phyloP scores from a whole-genome alignment of 2,797 vertebrate species.

The Geotria australis region DNA sequence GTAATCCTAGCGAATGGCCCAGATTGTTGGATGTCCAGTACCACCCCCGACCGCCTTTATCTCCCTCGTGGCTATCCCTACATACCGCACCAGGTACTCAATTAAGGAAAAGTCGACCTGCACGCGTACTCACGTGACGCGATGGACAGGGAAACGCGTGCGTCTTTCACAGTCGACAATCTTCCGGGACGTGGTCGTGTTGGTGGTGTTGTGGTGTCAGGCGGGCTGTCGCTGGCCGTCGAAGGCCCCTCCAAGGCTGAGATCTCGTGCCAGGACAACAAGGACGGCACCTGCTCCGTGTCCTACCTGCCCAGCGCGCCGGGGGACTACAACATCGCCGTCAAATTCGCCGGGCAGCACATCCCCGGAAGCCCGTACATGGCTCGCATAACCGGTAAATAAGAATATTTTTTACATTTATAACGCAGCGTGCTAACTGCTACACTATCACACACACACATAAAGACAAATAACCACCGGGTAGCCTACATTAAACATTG shows the following conservation, averaged over 20 bases:
- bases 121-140: neutral
- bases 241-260: conserved; percentile 75
- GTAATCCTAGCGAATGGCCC: too few relatives aligned
- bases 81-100: too few relatives aligned
- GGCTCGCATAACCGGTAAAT: conserved; percentile 42
- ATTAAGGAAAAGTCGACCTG: neutral
- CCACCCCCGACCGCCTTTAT: too few relatives aligned
- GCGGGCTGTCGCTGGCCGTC: conserved; percentile 53
- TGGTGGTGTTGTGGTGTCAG: conserved; percentile 7
- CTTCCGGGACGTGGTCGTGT: too few relatives aligned
- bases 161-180: too few relatives aligned
- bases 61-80: too few relatives aligned
- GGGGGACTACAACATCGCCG: conserved; percentile 65
- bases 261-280: conserved; percentile 62
- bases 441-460: too few relatives aligned
- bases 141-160: neutral
- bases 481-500: too few relatives aligned
- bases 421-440: too few relatives aligned
- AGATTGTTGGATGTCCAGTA: too few relatives aligned
- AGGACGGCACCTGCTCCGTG: conserved; percentile 57
- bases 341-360: conserved; percentile 74
- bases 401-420: too few relatives aligned
- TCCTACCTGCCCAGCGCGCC: conserved; percentile 61
- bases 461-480: too few relatives aligned
- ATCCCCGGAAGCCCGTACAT: conserved; percentile 61